Evolutionary conservation across 2,888 invertebrate genomes (phyloP).

Genomic region (Azorinus chamasolen): DNA sequence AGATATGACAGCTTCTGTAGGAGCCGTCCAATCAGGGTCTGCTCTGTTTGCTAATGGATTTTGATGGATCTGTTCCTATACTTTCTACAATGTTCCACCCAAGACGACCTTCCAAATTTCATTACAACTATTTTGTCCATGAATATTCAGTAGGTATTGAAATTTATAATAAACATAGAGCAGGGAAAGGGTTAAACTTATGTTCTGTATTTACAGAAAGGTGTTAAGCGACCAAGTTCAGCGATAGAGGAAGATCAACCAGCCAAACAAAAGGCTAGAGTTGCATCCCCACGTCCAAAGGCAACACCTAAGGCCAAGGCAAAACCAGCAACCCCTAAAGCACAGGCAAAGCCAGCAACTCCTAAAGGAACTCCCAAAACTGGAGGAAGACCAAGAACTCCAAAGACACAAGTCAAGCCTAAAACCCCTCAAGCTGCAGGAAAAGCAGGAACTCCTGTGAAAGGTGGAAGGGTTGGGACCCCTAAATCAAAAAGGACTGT

Average conservation of each 20-base stretch:
- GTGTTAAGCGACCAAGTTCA: constrained; percentile 54
- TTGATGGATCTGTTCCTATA: too few species aligned
- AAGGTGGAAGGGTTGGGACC: not conserved
- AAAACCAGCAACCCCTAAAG: constrained; percentile 9
- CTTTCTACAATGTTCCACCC: too few species aligned
- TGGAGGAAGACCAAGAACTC: too few species aligned
- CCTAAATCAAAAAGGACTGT: not conserved
- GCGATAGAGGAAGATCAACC: constrained; percentile 22
- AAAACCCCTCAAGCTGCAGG: constrained; percentile 27
- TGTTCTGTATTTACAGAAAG: constrained; percentile 31
- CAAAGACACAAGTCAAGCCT: constrained; percentile 26
- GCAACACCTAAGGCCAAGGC: constrained; percentile 12
- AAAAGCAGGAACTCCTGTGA: not conserved
- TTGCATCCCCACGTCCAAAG: not conserved
- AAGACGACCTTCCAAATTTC: too few species aligned
- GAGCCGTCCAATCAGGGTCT: too few species aligned
- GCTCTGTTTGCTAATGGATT: too few species aligned
- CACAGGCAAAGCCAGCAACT: not conserved
- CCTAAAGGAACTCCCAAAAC: constrained; percentile 17
- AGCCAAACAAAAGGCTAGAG: constrained; percentile 19
- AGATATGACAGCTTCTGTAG: too few species aligned
- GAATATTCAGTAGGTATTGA: too few species aligned
- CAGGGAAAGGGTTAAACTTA: too few species aligned
- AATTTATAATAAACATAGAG: too few species aligned
- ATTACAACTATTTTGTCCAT: too few species aligned